Evolutionary conservation across 2,888 invertebrate genomes (phyloP).

Genomic region (Agrypnus murinus): DNA sequence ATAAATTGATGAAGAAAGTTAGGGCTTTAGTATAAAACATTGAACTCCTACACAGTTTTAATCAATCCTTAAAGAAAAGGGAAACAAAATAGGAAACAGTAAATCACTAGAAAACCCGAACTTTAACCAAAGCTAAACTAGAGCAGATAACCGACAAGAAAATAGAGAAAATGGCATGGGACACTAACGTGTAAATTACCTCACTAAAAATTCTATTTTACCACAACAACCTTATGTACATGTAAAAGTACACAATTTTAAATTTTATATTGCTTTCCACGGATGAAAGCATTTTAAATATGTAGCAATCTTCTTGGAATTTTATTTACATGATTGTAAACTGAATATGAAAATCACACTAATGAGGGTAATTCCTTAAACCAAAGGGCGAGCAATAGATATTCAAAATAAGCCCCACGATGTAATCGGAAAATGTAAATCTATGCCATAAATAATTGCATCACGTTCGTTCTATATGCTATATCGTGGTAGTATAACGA

Average conservation of each 20-base stretch:
- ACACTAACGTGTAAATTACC: not conserved
- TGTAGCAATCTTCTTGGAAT: too few relatives aligned
- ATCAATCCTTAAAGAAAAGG: slow-evolving; percentile 3
- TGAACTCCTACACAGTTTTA: slow-evolving; percentile 8
- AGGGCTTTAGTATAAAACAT: not conserved
- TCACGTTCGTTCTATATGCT: slow-evolving; percentile 64
- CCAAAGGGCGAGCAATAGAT: too few relatives aligned
- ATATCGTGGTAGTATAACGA: slow-evolving; percentile 62
- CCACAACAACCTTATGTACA: too few relatives aligned
- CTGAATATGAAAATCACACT: too few relatives aligned
- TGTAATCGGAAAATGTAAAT: slow-evolving; percentile 48
- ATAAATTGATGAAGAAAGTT: slow-evolving; percentile 1
- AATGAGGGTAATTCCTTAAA: too few relatives aligned
- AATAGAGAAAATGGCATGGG: not conserved
- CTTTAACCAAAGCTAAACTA: slow-evolving; percentile 4
- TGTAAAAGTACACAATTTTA: too few relatives aligned
- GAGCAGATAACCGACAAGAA: not conserved
- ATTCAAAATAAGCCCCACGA: not conserved
- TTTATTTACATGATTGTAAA: too few relatives aligned
- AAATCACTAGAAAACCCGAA: not conserved
- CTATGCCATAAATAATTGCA: slow-evolving; percentile 64
- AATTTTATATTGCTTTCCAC: too few relatives aligned
- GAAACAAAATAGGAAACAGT: slow-evolving; percentile 6
- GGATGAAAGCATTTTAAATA: not conserved
- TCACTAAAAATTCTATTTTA: too few relatives aligned